Evolutionary conservation across 2,797 vertebrate species (phyloP).

Genomic region (Coregonus suidteri): DNA sequence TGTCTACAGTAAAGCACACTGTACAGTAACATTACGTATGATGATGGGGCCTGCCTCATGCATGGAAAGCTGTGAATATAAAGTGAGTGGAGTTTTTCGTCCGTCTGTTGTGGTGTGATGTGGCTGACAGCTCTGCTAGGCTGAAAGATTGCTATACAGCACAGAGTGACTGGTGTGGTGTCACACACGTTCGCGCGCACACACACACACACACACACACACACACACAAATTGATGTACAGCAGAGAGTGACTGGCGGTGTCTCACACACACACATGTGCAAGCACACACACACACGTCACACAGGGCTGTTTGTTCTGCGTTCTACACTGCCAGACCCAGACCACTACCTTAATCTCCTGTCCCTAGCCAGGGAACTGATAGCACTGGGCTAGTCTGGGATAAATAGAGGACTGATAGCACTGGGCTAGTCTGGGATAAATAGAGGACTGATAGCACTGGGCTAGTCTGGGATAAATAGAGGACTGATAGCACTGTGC

Average conservation of each 20-base stretch:
- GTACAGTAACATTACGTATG: not conserved
- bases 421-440: too few relatives aligned
- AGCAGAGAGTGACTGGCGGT: conserved; percentile 27
- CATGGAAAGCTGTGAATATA: conserved; percentile 60
- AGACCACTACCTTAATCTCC: conserved; percentile 55
- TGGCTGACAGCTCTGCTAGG: conserved; percentile 53
- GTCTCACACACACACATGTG: too few relatives aligned
- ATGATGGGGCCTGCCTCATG: conserved; percentile 30
- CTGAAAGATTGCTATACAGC: conserved; percentile 56
- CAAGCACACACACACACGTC: conserved; percentile 50
- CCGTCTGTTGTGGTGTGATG: conserved; percentile 41
- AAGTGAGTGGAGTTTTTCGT: conserved; percentile 43
- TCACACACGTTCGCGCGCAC: too few relatives aligned
- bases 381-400: too few relatives aligned
- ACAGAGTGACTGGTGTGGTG: conserved; percentile 18
- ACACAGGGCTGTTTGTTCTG: conserved; percentile 30
- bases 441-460: too few relatives aligned
- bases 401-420: too few relatives aligned
- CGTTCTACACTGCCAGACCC: conserved; percentile 24
- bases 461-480: too few relatives aligned
- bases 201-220: too few relatives aligned
- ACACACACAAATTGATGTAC: conserved; percentile 37
- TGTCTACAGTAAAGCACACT: conserved; percentile 7
- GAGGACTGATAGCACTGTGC: too few relatives aligned
- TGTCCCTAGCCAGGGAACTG: conserved; percentile 41